Evolutionary conservation across 1,140 invertebrate species (phyloP), one percentile per base, ranked within the genome.

Genomic region (Macrosteles quadrilineatus): DNA sequence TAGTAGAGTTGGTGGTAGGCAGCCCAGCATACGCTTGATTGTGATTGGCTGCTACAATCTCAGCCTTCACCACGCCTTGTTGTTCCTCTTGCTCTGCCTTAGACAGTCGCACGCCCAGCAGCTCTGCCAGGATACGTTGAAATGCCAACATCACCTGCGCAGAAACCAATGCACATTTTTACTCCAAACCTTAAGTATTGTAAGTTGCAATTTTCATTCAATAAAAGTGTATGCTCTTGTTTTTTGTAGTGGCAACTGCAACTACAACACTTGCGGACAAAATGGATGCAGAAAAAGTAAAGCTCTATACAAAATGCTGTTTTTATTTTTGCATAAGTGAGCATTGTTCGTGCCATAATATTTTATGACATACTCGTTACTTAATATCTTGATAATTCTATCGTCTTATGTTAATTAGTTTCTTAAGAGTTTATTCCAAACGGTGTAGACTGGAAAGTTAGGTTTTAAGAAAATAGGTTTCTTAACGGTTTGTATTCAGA

Each of bases 61-160:
- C 87, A 1, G 88, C 88, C 71, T 87, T 87, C 1, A 91, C 84
- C 29, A 90, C 86, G 23, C 84, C 81, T 64, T 86, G 87, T 68
- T 89, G 85, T 53, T 84, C 85, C 76, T 91, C 89, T 73, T 88
- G 82, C 73, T 91, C 88, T 29, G 85, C 83, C 74, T 84, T 86
- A 21, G 85, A 87, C 65, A 91, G 77, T 75, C 83, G 81, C 17
- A 90, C 82, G 19, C 87, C 88, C 9, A 91, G 77, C 21, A 87
- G 80, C 77, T 90, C 87, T 11, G 89, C 88, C 32, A 86, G 86
- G 40, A 90, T 79, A 75, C 84, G 86, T 76, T 88, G 86, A 77
- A 90, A 86, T 69, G 84, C 84, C n/a, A 85, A 73, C 12, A 79
- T 81, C 21, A 89, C 84, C 84, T 87, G 45, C 69, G 2, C 6